Percentiles rank a stretch among this genome's conserved stretches.
Conservation (phyloP, 2,888 invertebrate genomes). For the Phymatocera aterrima region DNA sequence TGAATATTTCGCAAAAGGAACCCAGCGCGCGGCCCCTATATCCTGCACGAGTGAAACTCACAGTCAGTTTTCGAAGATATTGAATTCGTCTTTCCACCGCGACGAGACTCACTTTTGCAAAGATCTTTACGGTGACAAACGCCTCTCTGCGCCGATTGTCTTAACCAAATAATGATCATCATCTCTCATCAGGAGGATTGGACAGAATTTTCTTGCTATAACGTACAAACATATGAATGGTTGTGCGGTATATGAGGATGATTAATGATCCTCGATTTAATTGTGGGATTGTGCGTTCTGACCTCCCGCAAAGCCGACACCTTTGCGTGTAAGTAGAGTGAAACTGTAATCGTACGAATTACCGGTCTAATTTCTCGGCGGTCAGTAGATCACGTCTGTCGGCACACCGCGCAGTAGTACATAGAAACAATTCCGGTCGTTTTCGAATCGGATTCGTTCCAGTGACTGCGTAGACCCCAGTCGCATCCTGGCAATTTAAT, state of each 20-base stretch:
- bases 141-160: no score
- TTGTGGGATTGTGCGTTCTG: background rate
- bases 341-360: slow-evolving; percentile 28
- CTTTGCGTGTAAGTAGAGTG: slow-evolving; percentile 33
- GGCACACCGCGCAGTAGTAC: background rate
- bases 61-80: background rate
- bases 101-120: no score
- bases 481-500: slow-evolving; percentile 40
- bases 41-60: background rate
- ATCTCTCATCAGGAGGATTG: no score
- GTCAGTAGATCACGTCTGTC: slow-evolving; percentile 4
- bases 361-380: slow-evolving; percentile 39
- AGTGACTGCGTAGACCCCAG: slow-evolving; percentile 22
- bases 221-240: background rate
- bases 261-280: background rate
- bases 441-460: slow-evolving; percentile 19
- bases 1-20: background rate
- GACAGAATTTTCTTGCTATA: no score
- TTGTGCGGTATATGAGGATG: background rate
- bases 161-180: no score
- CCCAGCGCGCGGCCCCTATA: background rate
- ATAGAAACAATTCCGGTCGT: slow-evolving; percentile 14
- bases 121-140: no score
- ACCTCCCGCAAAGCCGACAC: background rate
- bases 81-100: background rate